phyloP scores from a whole-genome alignment of 1,140 invertebrate genomes.

The Aphelinus atriplicis region DNA sequence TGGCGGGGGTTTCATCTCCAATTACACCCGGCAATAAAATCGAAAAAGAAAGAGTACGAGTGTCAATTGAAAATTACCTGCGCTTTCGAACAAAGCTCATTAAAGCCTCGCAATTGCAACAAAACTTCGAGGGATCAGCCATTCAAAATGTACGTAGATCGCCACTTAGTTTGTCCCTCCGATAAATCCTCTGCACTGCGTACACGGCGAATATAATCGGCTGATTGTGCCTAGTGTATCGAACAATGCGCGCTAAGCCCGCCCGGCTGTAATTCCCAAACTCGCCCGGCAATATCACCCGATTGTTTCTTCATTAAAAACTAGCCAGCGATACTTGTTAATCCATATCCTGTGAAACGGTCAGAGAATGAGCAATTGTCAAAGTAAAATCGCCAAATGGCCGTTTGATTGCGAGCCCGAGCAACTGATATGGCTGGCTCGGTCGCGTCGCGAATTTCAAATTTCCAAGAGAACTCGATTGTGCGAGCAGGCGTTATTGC shows the following conservation, averaged over 20 bases:
- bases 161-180: conserved; percentile 9
- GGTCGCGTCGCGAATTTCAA: too few species aligned
- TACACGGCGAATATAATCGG: background rate
- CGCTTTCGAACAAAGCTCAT: too few species aligned
- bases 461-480: too few species aligned
- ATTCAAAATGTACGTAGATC: background rate
- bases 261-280: conserved; percentile 12
- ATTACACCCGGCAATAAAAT: conserved; percentile 24
- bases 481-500: too few species aligned
- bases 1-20: background rate
- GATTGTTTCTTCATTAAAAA: conserved; percentile 33
- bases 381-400: too few species aligned
- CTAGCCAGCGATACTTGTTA: conserved; percentile 21
- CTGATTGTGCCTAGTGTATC: conserved; percentile 8
- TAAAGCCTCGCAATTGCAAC: too few species aligned
- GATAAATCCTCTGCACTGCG: background rate
- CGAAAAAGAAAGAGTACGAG: background rate
- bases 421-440: too few species aligned
- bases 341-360: background rate
- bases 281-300: background rate
- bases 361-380: too few species aligned
- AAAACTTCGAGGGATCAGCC: too few species aligned
- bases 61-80: too few species aligned
- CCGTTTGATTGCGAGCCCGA: too few species aligned
- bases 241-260: background rate